Percentiles rank a stretch among this genome's conserved stretches.
phyloP scores from a whole-genome alignment of 2,888 invertebrate genomes.

The Pemphredon lugubris region DNA sequence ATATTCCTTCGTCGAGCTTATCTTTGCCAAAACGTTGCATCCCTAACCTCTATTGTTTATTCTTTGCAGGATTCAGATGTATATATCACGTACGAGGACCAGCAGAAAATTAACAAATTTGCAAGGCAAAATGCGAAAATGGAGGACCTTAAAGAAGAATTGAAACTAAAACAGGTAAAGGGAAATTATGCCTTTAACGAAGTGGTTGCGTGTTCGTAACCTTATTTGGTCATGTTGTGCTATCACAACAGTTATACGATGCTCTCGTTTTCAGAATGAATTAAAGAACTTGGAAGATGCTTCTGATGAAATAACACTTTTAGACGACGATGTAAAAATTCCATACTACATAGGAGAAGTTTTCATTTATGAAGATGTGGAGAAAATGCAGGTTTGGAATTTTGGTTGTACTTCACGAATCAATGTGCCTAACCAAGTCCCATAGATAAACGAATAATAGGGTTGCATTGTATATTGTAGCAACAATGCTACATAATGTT shows the following conservation, averaged over 20 bases:
- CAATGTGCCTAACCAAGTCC: constrained; percentile 43
- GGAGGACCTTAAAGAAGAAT: constrained; percentile 94
- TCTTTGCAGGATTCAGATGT: constrained; percentile 91
- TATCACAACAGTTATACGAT: constrained; percentile 4
- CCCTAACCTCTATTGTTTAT: too few relatives aligned
- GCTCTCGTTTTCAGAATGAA: constrained; percentile 89
- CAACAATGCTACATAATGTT: too few relatives aligned
- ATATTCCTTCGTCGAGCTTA: not conserved
- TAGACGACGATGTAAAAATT: constrained; percentile 89
- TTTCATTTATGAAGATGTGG: constrained; percentile 90
- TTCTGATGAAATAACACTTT: constrained; percentile 90
- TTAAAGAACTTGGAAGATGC: constrained; percentile 97
- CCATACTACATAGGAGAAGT: constrained; percentile 95
- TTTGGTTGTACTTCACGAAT: too few relatives aligned
- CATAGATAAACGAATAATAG: not conserved
- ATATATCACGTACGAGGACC: constrained; percentile 97
- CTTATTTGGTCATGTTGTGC: constrained; percentile 69
- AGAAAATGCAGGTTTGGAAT: constrained; percentile 90
- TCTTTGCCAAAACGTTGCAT: not conserved
- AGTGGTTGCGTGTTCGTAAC: too few relatives aligned
- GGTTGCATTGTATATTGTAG: too few relatives aligned
- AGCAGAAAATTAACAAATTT: constrained; percentile 98
- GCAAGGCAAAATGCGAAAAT: constrained; percentile 96
- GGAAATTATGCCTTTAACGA: not conserved
- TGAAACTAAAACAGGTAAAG: constrained; percentile 90